These are phyloP conservation scores for Drosophila tristis DNA, from an alignment of 1,140 invertebrate genomes.

Conservation along the genomic window DNA sequence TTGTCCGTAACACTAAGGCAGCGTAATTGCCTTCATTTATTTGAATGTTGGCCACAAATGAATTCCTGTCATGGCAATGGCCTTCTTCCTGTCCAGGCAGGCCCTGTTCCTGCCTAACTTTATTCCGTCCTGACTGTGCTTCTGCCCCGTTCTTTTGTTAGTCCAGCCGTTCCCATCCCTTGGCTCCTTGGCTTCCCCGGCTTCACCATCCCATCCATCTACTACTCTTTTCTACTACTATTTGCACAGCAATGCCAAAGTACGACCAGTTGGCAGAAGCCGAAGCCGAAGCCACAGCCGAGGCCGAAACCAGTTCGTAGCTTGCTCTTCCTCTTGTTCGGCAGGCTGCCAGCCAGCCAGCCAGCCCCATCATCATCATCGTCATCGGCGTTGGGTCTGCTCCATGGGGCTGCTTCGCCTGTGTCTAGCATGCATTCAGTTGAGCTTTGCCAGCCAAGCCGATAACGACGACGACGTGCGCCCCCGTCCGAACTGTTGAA, in stretches of 20 bases:
- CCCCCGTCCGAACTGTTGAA: too few species aligned
- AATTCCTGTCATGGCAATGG: conserved; percentile 30
- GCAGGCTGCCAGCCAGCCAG: conserved; percentile 9
- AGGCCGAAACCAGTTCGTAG: conserved; percentile 46
- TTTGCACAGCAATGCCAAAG: conserved; percentile 13
- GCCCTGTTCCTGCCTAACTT: too few species aligned
- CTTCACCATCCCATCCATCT: conserved; percentile 1
- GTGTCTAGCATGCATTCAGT: conserved; percentile 53
- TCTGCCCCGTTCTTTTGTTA: conserved; percentile 1
- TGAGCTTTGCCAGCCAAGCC: conserved; percentile 75
- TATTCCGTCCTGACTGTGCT: neutral
- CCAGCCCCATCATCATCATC: too few species aligned
- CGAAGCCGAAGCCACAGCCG: conserved; percentile 15
- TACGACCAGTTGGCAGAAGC: too few species aligned
- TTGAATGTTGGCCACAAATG: conserved; percentile 47
- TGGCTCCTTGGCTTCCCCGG: too few species aligned
- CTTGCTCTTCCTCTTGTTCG: conserved; percentile 27
- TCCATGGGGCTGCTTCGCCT: too few species aligned
- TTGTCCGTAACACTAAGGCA: neutral
- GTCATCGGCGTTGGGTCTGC: conserved; percentile 10
- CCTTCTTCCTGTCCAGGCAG: neutral
- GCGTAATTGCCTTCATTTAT: conserved; percentile 49
- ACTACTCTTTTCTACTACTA: conserved; percentile 38
- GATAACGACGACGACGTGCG: conserved; percentile 45
- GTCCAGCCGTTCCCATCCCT: too few species aligned